Percentiles rank a stretch among this genome's conserved stretches.
Conservation (phyloP, 2,888 invertebrate species). For the Chaitophorus viminalis region DNA sequence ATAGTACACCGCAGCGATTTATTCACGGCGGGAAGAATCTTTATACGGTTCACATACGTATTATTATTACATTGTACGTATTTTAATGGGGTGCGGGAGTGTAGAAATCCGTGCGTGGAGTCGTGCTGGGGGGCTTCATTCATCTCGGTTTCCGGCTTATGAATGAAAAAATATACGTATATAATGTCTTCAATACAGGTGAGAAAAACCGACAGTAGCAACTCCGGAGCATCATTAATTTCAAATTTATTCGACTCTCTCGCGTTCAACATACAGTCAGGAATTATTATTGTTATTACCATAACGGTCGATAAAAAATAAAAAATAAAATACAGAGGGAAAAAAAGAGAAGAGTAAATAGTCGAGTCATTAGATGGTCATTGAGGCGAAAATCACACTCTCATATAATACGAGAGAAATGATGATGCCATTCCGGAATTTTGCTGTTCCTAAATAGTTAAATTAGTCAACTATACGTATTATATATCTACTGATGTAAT, state of each 20-base stretch:
- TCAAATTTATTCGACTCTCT: slow-evolving; percentile 59
- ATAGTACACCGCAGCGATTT: slow-evolving; percentile 34
- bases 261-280: slow-evolving; percentile 28
- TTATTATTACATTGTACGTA: slow-evolving; percentile 48
- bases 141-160: slow-evolving; percentile 61
- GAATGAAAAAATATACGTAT: slow-evolving; percentile 44
- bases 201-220: slow-evolving; percentile 60
- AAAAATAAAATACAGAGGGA: background rate
- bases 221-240: slow-evolving; percentile 59
- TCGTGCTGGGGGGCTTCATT: slow-evolving; percentile 59
- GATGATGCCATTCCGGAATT: slow-evolving; percentile 8
- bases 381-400: slow-evolving; percentile 58
- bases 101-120: slow-evolving; percentile 50
- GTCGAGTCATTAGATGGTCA: slow-evolving; percentile 59
- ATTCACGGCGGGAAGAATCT: slow-evolving; percentile 56
- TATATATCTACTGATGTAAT: background rate
- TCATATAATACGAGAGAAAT: slow-evolving; percentile 45
- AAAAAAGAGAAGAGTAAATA: slow-evolving; percentile 44
- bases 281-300: slow-evolving; percentile 56
- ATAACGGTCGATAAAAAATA: slow-evolving; percentile 57
- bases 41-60: slow-evolving; percentile 30
- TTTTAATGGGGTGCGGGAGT: slow-evolving; percentile 58
- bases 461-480: background rate
- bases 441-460: background rate
- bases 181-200: slow-evolving; percentile 58